Evolutionary conservation across 2,888 invertebrate genomes (phyloP).

Genomic region (Brachyptera risi): DNA sequence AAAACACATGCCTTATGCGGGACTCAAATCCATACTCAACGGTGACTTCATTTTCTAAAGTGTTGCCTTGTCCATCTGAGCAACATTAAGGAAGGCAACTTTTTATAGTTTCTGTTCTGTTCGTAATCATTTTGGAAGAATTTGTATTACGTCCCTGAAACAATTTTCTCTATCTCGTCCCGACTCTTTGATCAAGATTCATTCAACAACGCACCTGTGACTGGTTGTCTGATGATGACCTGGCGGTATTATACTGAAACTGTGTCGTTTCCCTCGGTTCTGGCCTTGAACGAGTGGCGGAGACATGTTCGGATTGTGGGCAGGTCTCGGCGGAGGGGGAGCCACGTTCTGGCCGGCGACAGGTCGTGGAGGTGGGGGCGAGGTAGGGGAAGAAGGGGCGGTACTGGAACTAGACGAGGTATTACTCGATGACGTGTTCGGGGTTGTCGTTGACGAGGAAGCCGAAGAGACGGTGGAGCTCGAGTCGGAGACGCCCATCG

Average conservation of each 20-base stretch:
- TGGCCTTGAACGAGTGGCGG: slow-evolving; percentile 25
- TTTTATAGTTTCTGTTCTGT: too few relatives aligned
- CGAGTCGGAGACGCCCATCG: slow-evolving; percentile 55
- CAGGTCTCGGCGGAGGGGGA: slow-evolving; percentile 25
- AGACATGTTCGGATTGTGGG: slow-evolving; percentile 20
- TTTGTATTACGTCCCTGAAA: too few relatives aligned
- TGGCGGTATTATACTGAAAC: slow-evolving; percentile 51
- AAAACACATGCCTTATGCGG: too few relatives aligned
- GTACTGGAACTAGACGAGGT: slow-evolving; percentile 62
- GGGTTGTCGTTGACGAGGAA: slow-evolving; percentile 57
- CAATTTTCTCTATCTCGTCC: too few relatives aligned
- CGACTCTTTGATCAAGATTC: too few relatives aligned
- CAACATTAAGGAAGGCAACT: too few relatives aligned
- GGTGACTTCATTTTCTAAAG: too few relatives aligned
- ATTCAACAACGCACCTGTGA: slow-evolving; percentile 30
- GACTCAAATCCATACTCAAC: too few relatives aligned
- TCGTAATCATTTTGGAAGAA: too few relatives aligned
- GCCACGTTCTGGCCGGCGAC: slow-evolving; percentile 37
- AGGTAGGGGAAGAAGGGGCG: slow-evolving; percentile 68
- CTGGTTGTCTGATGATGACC: slow-evolving; percentile 45
- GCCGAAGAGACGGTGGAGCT: slow-evolving; percentile 64
- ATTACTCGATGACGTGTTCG: slow-evolving; percentile 42
- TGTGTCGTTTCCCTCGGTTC: slow-evolving; percentile 54
- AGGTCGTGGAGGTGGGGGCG: slow-evolving; percentile 48
- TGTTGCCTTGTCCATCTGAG: too few relatives aligned